Evolutionary conservation across 2,888 invertebrate species (phyloP).

Genomic region (Idaea aversata): DNA sequence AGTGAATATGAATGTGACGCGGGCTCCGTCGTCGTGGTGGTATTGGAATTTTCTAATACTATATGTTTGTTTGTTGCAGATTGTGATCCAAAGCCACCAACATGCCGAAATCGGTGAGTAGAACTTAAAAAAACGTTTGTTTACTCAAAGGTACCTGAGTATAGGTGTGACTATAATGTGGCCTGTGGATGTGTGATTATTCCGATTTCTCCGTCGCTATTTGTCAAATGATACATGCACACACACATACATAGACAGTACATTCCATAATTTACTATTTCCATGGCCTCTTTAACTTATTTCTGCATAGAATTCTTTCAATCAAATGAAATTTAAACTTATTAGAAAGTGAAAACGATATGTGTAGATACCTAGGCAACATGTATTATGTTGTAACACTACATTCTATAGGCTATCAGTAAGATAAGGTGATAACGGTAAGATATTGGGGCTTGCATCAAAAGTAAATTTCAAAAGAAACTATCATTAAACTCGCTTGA

Average conservation of each 20-base stretch:
- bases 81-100: conserved; percentile 76
- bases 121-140: conserved; percentile 23
- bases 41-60: conserved; percentile 48
- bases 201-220: conserved; percentile 70
- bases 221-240: conserved; percentile 53
- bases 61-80: conserved; percentile 63
- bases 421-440: background rate
- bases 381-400: background rate
- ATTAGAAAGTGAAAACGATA: background rate
- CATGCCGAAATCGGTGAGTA: conserved; percentile 84
- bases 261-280: background rate
- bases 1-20: conserved; percentile 43
- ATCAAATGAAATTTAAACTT: background rate
- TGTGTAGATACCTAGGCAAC: background rate
- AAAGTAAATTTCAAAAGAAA: background rate
- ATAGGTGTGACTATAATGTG: conserved; percentile 12
- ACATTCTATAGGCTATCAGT: background rate
- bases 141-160: conserved; percentile 15
- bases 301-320: background rate
- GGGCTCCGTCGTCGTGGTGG: conserved; percentile 43
- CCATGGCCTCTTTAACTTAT: background rate
- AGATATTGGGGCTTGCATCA: background rate
- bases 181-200: conserved; percentile 37
- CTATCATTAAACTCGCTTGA: background rate
- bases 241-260: conserved; percentile 40